Evolutionary conservation across 1,140 invertebrate genomes (phyloP), one percentile per base, ranked within the genome.

Genomic region (Bombus superbus): DNA sequence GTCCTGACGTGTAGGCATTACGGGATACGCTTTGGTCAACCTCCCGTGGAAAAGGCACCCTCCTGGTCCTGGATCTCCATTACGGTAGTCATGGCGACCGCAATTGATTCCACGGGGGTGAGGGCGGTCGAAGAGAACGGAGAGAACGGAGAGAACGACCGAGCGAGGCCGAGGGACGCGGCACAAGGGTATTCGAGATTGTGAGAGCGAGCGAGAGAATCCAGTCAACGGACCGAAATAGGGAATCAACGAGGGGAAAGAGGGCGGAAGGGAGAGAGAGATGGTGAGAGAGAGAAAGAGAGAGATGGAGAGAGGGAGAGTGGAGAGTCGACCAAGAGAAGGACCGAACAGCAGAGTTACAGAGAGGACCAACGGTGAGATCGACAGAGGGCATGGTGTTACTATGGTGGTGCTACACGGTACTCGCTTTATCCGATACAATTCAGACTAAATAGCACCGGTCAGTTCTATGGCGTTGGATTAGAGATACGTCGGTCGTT

Each of bases 51-150:
- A 94, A 94, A 94, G 93, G 93, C 92, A 94, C 93, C 93, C 93
- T 93, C 91, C 85, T 90, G 91, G 89, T 91, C 89, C 92, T 92
- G 92, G 92, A 93, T 94, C 93, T 94, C 94, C 92, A 95, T 94
- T 94, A 95, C 94, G 93, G 94, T 95, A 94, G 94, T 90, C 94
- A 95, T 95, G 94, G 92, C 93, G 92, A 95, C 94, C 94, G 89
- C 94, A 94, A 95, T 95, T 94, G 94, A 95, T 95, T 95, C 94
- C 92, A 93, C 89, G 91, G 92, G 92, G 92, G 88, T 83, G 83
- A 89, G 88, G 89, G 40, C 71, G 87, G 85, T 84, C 88, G 85
- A 85, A 86, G 86, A 91, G 89, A 86, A 86, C 83, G 86, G 85
- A 83, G 88, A 90, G 88, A 82, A 88, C 47, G 47, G 85, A 83